Evolutionary conservation across 2,113 vertebrate species (phyloP).

Genomic region (Seriola quinqueradiata): DNA sequence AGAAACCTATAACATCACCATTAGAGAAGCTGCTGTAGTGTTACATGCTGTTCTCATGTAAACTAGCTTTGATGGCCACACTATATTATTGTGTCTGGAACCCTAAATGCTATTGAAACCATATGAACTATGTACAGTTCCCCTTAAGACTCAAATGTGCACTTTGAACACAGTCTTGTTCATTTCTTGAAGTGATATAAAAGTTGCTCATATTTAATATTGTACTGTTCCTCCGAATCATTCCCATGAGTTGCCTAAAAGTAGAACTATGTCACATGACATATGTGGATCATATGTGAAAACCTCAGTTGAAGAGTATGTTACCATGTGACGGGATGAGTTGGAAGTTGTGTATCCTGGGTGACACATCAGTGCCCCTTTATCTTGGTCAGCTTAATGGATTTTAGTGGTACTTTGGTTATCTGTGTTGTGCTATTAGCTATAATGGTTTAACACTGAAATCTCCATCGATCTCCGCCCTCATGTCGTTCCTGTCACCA

Average conservation of each 20-base stretch:
- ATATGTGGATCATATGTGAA: conserved; percentile 55
- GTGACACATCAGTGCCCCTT: conserved; percentile 26
- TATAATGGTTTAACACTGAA: conserved; percentile 49
- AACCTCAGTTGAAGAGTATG: conserved; percentile 34
- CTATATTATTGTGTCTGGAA: conserved; percentile 58
- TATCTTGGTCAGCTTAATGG: conserved; percentile 44
- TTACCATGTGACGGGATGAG: conserved; percentile 22
- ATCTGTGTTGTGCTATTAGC: conserved; percentile 64
- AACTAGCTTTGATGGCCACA: conserved; percentile 44
- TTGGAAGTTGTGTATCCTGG: conserved; percentile 21
- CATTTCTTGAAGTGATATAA: conserved; percentile 60
- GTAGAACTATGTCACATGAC: conserved; percentile 30
- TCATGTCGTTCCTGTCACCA: conserved; percentile 56
- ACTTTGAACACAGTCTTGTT: conserved; percentile 69
- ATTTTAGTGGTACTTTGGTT: conserved; percentile 57
- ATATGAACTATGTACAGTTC: conserved; percentile 55
- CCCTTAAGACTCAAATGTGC: conserved; percentile 50
- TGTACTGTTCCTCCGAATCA: conserved; percentile 50
- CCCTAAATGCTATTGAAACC: conserved; percentile 46
- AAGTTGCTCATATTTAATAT: conserved; percentile 65
- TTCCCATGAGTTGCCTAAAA: conserved; percentile 57
- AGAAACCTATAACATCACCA: conserved; percentile 40
- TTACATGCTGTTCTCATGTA: conserved; percentile 46
- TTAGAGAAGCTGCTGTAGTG: conserved; percentile 46
- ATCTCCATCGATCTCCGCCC: conserved; percentile 48